Conservation (phyloP, 2,888 invertebrate genomes). For the Acleris literana region DNA sequence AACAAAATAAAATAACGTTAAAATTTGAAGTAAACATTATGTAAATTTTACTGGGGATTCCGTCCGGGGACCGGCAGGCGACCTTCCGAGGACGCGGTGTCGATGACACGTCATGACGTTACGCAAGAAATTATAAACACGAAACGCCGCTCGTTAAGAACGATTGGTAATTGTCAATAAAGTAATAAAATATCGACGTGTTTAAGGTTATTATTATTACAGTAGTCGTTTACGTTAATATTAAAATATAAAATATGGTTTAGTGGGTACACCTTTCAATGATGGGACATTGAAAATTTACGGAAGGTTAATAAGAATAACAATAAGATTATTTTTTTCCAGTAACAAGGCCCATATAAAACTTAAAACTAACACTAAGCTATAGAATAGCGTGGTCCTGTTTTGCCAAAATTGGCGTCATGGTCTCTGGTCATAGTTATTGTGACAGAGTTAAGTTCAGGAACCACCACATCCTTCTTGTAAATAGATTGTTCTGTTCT, state of each 20-base stretch:
- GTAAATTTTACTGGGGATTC: constrained; percentile 45
- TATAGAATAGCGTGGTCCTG: too few species aligned
- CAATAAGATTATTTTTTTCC: too few species aligned
- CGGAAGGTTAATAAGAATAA: too few species aligned
- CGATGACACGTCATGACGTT: constrained; percentile 61
- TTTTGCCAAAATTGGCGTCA: too few species aligned
- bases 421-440: too few species aligned
- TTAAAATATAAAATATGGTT: not conserved
- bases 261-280: too few species aligned
- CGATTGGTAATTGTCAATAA: constrained; percentile 17
- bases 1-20: constrained; percentile 34
- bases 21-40: constrained; percentile 32
- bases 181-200: constrained; percentile 1
- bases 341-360: too few species aligned
- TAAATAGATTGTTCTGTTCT: too few species aligned
- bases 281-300: too few species aligned
- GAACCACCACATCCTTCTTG: too few species aligned
- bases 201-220: not conserved
- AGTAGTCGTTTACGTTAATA: not conserved
- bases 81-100: constrained; percentile 69
- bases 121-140: constrained; percentile 50
- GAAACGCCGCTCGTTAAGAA: constrained; percentile 19
- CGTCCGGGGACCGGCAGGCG: constrained; percentile 46
- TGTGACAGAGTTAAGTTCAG: too few species aligned
- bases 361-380: too few species aligned